Evolutionary conservation across 92 coral and sea anemone genomes (phyloP), one percentile per base, ranked within the genome.

Genomic region (Montipora capitata): DNA sequence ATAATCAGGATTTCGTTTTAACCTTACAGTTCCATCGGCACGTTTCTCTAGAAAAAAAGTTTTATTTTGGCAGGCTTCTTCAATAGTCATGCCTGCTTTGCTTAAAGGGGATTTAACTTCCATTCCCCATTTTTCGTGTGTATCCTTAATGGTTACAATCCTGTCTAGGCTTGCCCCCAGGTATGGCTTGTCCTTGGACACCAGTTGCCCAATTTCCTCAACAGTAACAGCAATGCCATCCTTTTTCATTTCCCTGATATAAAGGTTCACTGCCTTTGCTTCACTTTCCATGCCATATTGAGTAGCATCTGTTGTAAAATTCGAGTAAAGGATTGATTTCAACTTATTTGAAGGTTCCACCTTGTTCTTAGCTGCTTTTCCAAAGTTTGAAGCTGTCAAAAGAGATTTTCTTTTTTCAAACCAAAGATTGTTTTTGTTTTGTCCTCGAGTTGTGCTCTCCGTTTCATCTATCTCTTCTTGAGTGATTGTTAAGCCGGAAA

Each of bases 251-350:
- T 51, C 78, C 18, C 78, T 79, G 4, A 82, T n/a, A 40, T 88
- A 88, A 61, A 76, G 45, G 41, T 68, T 49, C 40, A 76, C 92
- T 52, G 84, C 92, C 40, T 17, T 45, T 49, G 77, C 74, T 49
- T 88, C 92, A 88, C 79, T 82, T 75, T 88, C 92, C 45, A 83
- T 64, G 17, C 92, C 92, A 76, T 88, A 88, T n/a, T 73, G 72
- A 64, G 64, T 38, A 27, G 72, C 84, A 51, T 85, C 84, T n/a
- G 90, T 85, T n/a, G 58, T 75, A 48, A 81, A 81, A 3, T 68
- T 72, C 48, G 84, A 43, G 35, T 76, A 86, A 4, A 86, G 68
- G 65, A 86, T 86, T 10, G 90, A 48, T 54, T 86, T 86, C 12
- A 77, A 38, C 76, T 85, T 85, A 44, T 87, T 87, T 48, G 80